Percentiles rank a stretch among this genome's conserved stretches.
Conservation (phyloP, 1,140 invertebrate species). For the Drosophila arizonae region DNA sequence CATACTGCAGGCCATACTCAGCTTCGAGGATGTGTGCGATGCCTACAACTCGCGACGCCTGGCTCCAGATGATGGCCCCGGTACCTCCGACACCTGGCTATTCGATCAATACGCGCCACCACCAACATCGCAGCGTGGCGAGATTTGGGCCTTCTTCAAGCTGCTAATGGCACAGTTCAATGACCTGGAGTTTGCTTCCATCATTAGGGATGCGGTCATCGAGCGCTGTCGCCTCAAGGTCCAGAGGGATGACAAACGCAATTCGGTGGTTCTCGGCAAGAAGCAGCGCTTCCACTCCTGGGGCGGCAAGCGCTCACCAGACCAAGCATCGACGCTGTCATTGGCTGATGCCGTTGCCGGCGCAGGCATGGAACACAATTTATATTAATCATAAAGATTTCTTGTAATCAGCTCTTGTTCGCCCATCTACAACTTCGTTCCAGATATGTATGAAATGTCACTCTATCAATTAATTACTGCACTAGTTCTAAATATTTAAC, state of each 20-base stretch:
- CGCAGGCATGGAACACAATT: constrained; percentile 36
- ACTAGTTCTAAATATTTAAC: constrained; percentile 59
- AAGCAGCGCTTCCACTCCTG: constrained; percentile 83
- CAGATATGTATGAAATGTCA: constrained; percentile 69
- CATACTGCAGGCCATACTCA: constrained; percentile 74
- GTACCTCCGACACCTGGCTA: constrained; percentile 43
- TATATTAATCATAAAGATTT: constrained; percentile 39
- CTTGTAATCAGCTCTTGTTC: too few relatives aligned
- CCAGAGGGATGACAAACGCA: constrained; percentile 77
- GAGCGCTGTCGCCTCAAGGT: constrained; percentile 72
- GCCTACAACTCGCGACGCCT: constrained; percentile 61
- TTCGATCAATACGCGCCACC: constrained; percentile 69
- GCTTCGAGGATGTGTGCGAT: constrained; percentile 80
- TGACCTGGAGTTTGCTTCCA: constrained; percentile 66
- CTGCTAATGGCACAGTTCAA: constrained; percentile 80
- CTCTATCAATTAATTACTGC: constrained; percentile 46
- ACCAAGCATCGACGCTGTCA: constrained; percentile 14
- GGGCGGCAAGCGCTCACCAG: constrained; percentile 77
- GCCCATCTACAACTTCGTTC: constrained; percentile 24
- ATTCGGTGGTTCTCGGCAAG: constrained; percentile 77
- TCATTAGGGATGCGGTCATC: constrained; percentile 74
- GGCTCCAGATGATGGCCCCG: constrained; percentile 32
- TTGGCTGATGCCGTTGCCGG: constrained; percentile 17
- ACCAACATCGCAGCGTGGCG: constrained; percentile 64
- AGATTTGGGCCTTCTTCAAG: constrained; percentile 80